Base-by-base conservation (phyloP, 2,888 invertebrate genomes). In the Pollenia angustigena region DNA sequence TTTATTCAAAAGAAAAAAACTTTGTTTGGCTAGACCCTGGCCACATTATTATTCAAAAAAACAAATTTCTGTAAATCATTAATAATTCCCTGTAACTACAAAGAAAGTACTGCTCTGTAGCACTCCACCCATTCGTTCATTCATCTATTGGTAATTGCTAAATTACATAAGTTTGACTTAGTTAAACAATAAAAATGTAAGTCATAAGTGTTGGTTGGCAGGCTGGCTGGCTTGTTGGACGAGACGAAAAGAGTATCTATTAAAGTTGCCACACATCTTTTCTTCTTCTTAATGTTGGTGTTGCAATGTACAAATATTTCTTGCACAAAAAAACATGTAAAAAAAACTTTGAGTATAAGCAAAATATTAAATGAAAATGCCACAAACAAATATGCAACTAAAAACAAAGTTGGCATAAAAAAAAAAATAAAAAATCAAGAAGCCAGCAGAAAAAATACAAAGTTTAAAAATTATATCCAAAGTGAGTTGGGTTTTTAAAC, bases 201-300 rank as follows among this genome's bases (percentile, higher is more conserved):
- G 79, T 79, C 79, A 69, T 50, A 79, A 69, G 14, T 18, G n/a
- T 14, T 79, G 40, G 44, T 18, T n/a, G 40, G 71, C 23, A n/a
- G 16, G 50, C 12, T 50, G 60, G 48, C 18, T 12, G 10, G 0
- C 32, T 8, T 12, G 56, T 40, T 18, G 62, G 40, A 16, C 42
- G 62, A 32, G 40, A 54, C 42, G 62, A 32, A n/a, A 54, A 60
- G 18, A 40, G 23, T 62, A 54, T 54, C 54, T 72, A 12, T 60
- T 80, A 58, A 74, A 72, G 66, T 81, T 81, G 58, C 81, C 74
- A 75, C 71, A 81, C 81, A 74, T 66, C 56, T 81, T 81, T 81
- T 81, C 66, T 74, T 71, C 71, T 80, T 50, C 18, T 46, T 66
- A 58, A 11, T 42, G 40, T 18, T 64, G n/a, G 23, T 75, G 74